Evolutionary conservation across 2,113 vertebrate species (phyloP).

Genomic region (Xiphophorus maculatus): DNA sequence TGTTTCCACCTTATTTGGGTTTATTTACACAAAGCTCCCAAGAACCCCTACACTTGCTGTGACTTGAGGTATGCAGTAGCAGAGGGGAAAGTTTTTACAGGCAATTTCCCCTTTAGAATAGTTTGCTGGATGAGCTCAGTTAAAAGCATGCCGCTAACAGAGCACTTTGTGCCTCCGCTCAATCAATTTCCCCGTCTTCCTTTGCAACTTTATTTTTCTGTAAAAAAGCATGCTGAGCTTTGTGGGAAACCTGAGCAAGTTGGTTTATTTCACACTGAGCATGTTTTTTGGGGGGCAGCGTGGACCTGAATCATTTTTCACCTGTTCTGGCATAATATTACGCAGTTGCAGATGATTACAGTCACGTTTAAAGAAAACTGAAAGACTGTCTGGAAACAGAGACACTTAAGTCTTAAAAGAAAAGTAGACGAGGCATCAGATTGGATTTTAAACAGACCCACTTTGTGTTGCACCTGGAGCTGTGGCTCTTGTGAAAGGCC

Average conservation of each 20-base stretch:
- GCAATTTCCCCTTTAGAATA: slow-evolving; percentile 62
- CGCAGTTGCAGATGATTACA: slow-evolving; percentile 12
- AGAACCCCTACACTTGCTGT: slow-evolving; percentile 25
- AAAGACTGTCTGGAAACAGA: not conserved
- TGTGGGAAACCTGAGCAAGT: slow-evolving; percentile 6
- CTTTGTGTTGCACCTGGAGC: slow-evolving; percentile 53
- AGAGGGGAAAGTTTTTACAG: slow-evolving; percentile 47
- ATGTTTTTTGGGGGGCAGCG: not conserved
- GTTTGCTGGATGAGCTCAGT: slow-evolving; percentile 44
- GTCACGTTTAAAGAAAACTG: not conserved
- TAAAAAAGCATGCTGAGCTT: slow-evolving; percentile 17
- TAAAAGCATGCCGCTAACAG: slow-evolving; percentile 23
- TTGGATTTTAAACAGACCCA: slow-evolving; percentile 40
- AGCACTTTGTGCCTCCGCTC: slow-evolving; percentile 20
- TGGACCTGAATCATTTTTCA: slow-evolving; percentile 8
- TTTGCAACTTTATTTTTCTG: slow-evolving; percentile 8
- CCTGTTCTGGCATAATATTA: slow-evolving; percentile 9
- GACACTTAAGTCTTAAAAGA: not conserved
- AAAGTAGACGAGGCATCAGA: not conserved
- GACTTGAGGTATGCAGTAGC: slow-evolving; percentile 27
- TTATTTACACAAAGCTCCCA: slow-evolving; percentile 54
- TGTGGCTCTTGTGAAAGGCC: slow-evolving; percentile 32
- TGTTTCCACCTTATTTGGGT: slow-evolving; percentile 68
- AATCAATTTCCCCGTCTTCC: slow-evolving; percentile 19
- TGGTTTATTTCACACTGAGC: slow-evolving; percentile 12